Conservation (phyloP, 2,888 invertebrate species). For the Eristalis tenax region DNA sequence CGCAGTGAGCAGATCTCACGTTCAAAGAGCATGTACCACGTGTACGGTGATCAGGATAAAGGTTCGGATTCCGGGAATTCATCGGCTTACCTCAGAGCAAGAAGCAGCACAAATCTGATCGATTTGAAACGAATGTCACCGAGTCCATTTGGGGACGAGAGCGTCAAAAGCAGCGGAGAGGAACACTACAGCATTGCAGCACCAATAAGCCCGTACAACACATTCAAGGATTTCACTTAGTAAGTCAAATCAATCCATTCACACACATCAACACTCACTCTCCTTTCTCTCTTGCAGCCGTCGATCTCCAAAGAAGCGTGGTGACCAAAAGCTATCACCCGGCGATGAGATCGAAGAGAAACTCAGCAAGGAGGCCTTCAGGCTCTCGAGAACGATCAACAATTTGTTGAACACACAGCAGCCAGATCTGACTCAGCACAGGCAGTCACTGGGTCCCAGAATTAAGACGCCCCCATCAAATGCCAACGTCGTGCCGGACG, state of each 20-base stretch:
- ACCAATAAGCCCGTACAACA: slow-evolving; percentile 79
- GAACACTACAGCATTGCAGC: slow-evolving; percentile 76
- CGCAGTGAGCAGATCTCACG: slow-evolving; percentile 79
- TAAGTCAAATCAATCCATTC: slow-evolving; percentile 76
- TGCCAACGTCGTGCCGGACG: slow-evolving; percentile 43
- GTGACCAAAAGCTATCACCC: slow-evolving; percentile 84
- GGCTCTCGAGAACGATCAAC: slow-evolving; percentile 85
- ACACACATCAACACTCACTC: not conserved
- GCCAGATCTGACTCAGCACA: slow-evolving; percentile 82
- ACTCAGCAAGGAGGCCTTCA: slow-evolving; percentile 86
- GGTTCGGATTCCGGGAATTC: slow-evolving; percentile 66
- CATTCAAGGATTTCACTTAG: slow-evolving; percentile 84
- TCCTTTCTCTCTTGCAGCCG: slow-evolving; percentile 74
- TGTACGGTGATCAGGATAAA: slow-evolving; percentile 75
- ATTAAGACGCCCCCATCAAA: slow-evolving; percentile 23
- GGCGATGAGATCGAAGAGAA: slow-evolving; percentile 84
- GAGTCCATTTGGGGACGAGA: slow-evolving; percentile 51
- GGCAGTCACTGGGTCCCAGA: slow-evolving; percentile 55
- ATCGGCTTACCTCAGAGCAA: slow-evolving; percentile 76
- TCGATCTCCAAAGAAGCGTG: slow-evolving; percentile 81
- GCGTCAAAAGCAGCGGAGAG: slow-evolving; percentile 59
- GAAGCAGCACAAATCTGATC: slow-evolving; percentile 80
- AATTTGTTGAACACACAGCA: slow-evolving; percentile 85
- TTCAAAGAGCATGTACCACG: slow-evolving; percentile 80
- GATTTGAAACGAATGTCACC: slow-evolving; percentile 68